Evolutionary conservation across 2,797 vertebrate species (phyloP).

Genomic region (Siniperca scherzeri): DNA sequence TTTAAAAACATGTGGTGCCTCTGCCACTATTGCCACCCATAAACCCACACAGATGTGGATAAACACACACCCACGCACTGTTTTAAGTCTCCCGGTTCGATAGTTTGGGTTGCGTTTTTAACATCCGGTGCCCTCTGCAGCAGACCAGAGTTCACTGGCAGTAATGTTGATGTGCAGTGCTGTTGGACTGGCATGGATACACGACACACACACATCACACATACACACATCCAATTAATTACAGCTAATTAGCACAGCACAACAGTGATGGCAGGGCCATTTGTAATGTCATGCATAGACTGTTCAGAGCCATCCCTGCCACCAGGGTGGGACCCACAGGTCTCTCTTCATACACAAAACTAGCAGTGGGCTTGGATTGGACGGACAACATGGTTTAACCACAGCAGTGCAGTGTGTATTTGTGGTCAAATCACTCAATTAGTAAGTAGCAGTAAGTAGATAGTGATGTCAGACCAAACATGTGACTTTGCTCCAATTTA

Average conservation of each 20-base stretch:
- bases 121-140: conserved; percentile 12
- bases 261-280: conserved; percentile 49
- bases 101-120: conserved; percentile 27
- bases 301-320: conserved; percentile 39
- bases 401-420: neutral
- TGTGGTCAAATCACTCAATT: conserved; percentile 40
- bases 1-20: conserved; percentile 35
- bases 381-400: conserved; percentile 8
- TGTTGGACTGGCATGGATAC: conserved; percentile 27
- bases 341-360: conserved; percentile 9
- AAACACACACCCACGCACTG: conserved; percentile 10
- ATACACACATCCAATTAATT: conserved; percentile 69
- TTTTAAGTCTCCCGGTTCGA: neutral
- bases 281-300: conserved; percentile 59
- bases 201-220: conserved; percentile 7
- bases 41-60: conserved; percentile 4
- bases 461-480: neutral
- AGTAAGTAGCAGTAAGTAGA: conserved; percentile 20
- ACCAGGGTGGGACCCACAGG: conserved; percentile 27
- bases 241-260: conserved; percentile 69
- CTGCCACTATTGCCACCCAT: neutral
- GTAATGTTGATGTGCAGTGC: conserved; percentile 26
- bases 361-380: conserved; percentile 3
- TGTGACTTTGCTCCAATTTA: neutral
- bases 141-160: conserved; percentile 30